Base-by-base conservation (phyloP, 2,797 vertebrate genomes). In the Channa striata region DNA sequence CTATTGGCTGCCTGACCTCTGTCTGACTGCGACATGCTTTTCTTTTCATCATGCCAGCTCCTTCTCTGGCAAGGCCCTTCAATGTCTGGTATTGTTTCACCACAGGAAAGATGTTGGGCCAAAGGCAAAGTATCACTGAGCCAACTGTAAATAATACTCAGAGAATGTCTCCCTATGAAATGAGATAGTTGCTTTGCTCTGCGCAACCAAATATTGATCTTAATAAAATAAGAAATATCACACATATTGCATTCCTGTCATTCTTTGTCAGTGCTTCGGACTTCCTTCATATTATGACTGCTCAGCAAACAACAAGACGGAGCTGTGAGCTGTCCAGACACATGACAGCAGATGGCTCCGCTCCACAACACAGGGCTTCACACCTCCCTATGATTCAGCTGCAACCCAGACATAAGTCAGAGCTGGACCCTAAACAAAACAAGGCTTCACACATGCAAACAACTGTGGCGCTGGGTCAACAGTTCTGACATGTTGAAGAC, bases 201-300 rank as follows among this genome's bases (percentile, higher is more conserved):
- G 5, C 9, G 44, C 69, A 30, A 36, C 76, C 65, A 82, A 91
- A 88, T 87, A 87, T 89, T 89, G 86, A 87, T 84, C 59, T 87
- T 89, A 84, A 81, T 30, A 83, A 90, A 87, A 68, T 21, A 56
- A 48, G 21, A 83, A 75, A 84, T 74, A 74, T 63, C 52, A 59
- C 61, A 60, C 53, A 30, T 14, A 20, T 53, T 16, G 53, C 70
- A 90, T 85, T 86, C 76, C 64, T 62, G 64, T 34, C 61, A 65
- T 77, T 86, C 71, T 61, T 19, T n/a, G 37, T 2, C 71, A 63
- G 40, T 34, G 54, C 3, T 63, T 63, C 25, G 20, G 47, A 68
- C 67, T 75, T 36, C 53, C 5, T 14, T 13, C 40, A 23, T 62
- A 30, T 52, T 71, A 37, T 72, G 61, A 65, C 42, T 20, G 19